These are phyloP conservation scores for Drosophila putrida DNA, from an alignment of 2,888 invertebrate genomes.

Conservation along the genomic window DNA sequence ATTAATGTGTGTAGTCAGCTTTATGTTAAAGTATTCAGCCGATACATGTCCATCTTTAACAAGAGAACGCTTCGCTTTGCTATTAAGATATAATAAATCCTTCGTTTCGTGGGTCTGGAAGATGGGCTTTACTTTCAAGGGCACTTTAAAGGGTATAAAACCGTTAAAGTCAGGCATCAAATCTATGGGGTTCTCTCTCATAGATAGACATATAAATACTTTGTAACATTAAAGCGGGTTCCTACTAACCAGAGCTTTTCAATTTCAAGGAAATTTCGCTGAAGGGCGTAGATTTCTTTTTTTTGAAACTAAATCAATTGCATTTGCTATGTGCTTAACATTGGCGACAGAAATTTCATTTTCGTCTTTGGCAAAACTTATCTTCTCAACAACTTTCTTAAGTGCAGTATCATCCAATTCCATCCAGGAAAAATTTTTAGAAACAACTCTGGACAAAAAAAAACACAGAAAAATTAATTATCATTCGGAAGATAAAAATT, in stretches of 20 bases:
- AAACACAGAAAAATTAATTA: neutral
- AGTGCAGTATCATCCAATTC: neutral
- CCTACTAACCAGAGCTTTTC: too few species aligned
- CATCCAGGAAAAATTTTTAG: too few species aligned
- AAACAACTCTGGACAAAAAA: too few species aligned
- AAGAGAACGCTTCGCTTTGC: too few species aligned
- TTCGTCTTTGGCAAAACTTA: neutral
- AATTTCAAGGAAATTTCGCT: too few species aligned
- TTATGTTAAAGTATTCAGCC: too few species aligned
- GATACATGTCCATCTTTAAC: too few species aligned
- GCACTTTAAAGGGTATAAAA: neutral
- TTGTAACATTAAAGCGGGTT: too few species aligned
- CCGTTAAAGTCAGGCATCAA: neutral
- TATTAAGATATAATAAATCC: neutral
- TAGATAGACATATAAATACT: too few species aligned
- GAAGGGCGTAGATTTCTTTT: too few species aligned
- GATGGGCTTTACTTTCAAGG: neutral
- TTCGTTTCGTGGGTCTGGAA: neutral
- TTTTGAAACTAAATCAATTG: neutral
- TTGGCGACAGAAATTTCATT: neutral
- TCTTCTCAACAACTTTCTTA: neutral
- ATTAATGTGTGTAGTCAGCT: too few species aligned
- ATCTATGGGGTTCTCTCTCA: neutral
- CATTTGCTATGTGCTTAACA: neutral
- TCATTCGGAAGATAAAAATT: neutral